These are phyloP conservation scores for Solea senegalensis DNA, from an alignment of 2,113 vertebrate genomes.

Conservation along the genomic window DNA sequence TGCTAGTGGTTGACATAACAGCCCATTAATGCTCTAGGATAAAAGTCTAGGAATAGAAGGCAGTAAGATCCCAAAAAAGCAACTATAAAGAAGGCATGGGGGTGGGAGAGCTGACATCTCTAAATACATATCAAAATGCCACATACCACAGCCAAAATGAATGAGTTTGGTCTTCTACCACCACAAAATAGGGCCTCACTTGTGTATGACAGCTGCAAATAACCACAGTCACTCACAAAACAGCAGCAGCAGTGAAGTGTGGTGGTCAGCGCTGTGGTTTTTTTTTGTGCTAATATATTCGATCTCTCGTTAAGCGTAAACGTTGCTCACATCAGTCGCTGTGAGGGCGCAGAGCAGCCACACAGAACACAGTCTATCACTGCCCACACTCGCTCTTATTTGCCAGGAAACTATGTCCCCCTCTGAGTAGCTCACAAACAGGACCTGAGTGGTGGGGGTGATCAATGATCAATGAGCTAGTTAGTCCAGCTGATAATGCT, in stretches of 20 bases:
- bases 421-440: slow-evolving; percentile 40
- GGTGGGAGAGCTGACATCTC: slow-evolving; percentile 28
- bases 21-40: slow-evolving; percentile 60
- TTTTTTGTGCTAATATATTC: slow-evolving; percentile 55
- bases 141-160: slow-evolving; percentile 27
- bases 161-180: slow-evolving; percentile 36
- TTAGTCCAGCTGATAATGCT: slow-evolving; percentile 39
- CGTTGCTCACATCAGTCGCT: slow-evolving; percentile 29
- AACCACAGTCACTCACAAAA: slow-evolving; percentile 39
- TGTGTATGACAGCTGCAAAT: slow-evolving; percentile 58
- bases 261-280: slow-evolving; percentile 34
- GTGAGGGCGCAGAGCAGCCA: not conserved
- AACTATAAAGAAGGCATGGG: slow-evolving; percentile 5
- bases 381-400: slow-evolving; percentile 27
- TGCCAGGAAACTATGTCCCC: slow-evolving; percentile 63
- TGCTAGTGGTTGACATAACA: slow-evolving; percentile 37
- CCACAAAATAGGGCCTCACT: slow-evolving; percentile 43
- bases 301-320: slow-evolving; percentile 36
- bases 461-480: slow-evolving; percentile 61
- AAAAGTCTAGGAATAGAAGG: slow-evolving; percentile 42
- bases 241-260: slow-evolving; percentile 33
- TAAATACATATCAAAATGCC: slow-evolving; percentile 59
- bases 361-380: slow-evolving; percentile 53
- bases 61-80: slow-evolving; percentile 23
- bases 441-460: slow-evolving; percentile 2